These are phyloP conservation scores for Haliclona indistincta DNA, from an alignment of 37 sponge, comb jelly and placozoan genomes.

Conservation along the genomic window DNA sequence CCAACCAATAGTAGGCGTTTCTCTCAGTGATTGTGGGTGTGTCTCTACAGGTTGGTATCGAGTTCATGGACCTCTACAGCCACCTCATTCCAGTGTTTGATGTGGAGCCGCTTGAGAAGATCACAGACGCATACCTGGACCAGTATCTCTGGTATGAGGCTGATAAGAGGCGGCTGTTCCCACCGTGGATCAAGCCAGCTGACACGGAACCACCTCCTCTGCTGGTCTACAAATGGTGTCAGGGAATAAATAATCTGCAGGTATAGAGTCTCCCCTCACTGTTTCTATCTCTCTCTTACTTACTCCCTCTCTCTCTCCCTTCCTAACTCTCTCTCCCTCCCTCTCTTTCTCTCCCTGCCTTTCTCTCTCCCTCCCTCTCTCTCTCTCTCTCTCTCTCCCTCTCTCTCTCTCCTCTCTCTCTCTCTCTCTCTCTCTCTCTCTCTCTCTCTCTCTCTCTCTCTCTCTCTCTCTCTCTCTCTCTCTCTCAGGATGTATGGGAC, in stretches of 20 bases:
- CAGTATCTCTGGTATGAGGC: conserved; percentile 99
- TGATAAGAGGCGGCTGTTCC: conserved; percentile 97
- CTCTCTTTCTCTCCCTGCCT: no score
- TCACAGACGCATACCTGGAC: conserved; percentile 99
- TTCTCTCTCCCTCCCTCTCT: no score
- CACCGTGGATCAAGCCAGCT: conserved; percentile 99
- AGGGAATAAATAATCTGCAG: conserved; percentile 52
- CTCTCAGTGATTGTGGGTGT: not conserved
- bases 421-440: not conserved
- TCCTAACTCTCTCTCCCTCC: no score
- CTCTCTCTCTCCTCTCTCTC: not conserved
- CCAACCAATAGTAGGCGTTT: no score
- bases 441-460: not conserved
- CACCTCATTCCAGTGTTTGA: conserved; percentile 97
- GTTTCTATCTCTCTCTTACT: not conserved
- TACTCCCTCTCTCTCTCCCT: no score
- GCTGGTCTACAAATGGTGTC: conserved; percentile 99
- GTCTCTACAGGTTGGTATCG: conserved; percentile 79
- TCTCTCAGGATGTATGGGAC: conserved; percentile 98
- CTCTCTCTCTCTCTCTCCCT: no score
- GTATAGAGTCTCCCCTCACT: no score
- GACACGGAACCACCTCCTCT: conserved; percentile 99
- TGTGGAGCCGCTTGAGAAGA: conserved; percentile 99
- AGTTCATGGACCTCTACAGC: conserved; percentile 99
- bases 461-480: conserved; percentile 79